Base-by-base conservation (phyloP, 1,140 invertebrate species). In the Bombus consobrinus region DNA sequence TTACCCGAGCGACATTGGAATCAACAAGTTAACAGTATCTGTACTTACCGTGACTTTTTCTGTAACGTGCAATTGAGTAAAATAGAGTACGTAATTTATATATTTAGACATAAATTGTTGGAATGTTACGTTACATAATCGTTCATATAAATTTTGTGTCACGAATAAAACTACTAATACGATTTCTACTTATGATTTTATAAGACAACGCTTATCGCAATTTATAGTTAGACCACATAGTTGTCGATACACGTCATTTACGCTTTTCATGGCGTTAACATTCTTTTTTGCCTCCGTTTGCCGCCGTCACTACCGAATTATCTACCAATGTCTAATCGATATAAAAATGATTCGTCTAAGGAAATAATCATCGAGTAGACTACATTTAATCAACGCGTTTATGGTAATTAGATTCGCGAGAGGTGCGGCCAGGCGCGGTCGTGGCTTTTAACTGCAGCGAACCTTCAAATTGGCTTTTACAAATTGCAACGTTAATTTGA, bases 401-500 rank as follows among this genome's bases (percentile, higher is more conserved):
- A 87, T 90, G 91, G 77, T 91, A 92, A 92, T 92, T 89, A 87
- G 84, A 71, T 15, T 47, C 85, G 91, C 81, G 80, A 85, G 89
- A 92, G 91, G 89, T 78, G 88, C 87, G 89, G 91, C 73, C 86
- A 91, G 91, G 86, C 88, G 91, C 83, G 83, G 82, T 78, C 66
- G 59, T 47, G 62, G n/a, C 68, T 75, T 18, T 22, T 53, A 53
- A 53, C 18, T 53, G 47, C 47, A 53, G 18, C 6, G 47, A 53
- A 87, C 78, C 88, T 81, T 87, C 64, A 73, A 84, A 86, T 87
- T 86, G 81, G 87, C 86, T 86, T 75, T 85, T 89, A 87, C 89
- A 90, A 92, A 92, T 91, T 89, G 82, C 88, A 78, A 72, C 64
- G 81, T 92, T 88, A 89, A 90, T 92, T 91, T 77, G 87, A 92